Evolutionary conservation across 2,797 vertebrate genomes (phyloP).

Genomic region (Phrynocephalus forsythii): DNA sequence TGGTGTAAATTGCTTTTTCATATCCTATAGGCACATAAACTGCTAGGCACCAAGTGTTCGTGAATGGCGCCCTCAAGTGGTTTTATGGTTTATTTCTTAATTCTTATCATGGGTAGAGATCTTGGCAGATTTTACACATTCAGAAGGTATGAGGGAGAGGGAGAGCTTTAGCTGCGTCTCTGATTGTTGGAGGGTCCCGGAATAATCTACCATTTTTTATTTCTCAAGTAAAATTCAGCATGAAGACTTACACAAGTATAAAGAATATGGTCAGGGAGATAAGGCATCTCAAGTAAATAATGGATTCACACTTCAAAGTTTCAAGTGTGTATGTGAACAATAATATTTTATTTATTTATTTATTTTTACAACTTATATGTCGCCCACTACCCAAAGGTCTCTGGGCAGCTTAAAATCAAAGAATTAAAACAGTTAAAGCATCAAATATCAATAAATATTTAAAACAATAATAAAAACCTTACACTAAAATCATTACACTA

Average conservation of each 20-base stretch:
- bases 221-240: background rate
- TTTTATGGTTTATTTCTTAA: background rate
- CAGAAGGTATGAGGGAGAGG: background rate
- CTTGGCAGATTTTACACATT: background rate
- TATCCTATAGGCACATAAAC: background rate
- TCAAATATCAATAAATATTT: no score
- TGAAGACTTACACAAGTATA: background rate
- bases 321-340: no score
- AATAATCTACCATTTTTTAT: background rate
- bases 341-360: no score
- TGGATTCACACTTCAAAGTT: background rate
- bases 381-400: no score
- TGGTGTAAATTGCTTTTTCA: background rate
- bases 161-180: background rate
- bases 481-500: no score
- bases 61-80: slow-evolving; percentile 26
- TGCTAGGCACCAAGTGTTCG: slow-evolving; percentile 13
- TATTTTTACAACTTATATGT: no score
- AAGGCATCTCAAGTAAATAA: background rate
- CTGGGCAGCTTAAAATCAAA: no score
- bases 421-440: no score
- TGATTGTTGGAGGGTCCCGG: background rate
- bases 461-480: no score
- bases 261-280: background rate
- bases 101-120: background rate